Base-by-base conservation (phyloP, 2,797 vertebrate species). In the Enteromius anoplus region DNA sequence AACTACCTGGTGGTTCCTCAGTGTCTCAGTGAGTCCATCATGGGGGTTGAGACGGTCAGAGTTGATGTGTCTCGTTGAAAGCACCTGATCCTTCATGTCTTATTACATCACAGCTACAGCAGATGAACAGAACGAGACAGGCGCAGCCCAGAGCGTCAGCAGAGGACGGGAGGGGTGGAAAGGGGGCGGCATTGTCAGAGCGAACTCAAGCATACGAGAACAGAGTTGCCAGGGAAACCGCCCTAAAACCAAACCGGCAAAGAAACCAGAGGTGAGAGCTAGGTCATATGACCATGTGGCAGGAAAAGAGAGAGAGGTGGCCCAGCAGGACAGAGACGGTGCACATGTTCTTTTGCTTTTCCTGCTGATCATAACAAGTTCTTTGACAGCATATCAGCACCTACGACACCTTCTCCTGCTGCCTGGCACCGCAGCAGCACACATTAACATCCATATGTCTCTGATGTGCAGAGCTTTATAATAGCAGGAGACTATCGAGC, bases 181-280 rank as follows among this genome's bases (percentile, higher is more conserved):
- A 64, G 49, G 12, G 64, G 26, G 23, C 55, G 80, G 65, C 23
- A 45, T 60, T 62, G 49, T 75, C 49, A 47, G n/a, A 58, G 71
- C 55, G n/a, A 55, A 66, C 32, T 34, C 85, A 85, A 73, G 66
- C 85, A 73, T 81, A 79, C 82, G 77, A 75, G 76, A 83, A 71
- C 82, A 58, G 60, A 73, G 92, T 92, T 92, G 88, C 89, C 85
- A 92, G 89, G 91, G 91, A 86, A 91, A 94, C 91, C 32, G 89
- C 89, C 90, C 91, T 70, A 91, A 92, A 92, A 93, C 93, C 91
- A 92, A 91, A 82, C 83, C 86, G 0, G 4, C 73, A 92, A 90
- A 91, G 91, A 84, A 90, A 88, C 85, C 51, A 91, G 82, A 88
- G 85, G 85, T 75, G 84, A 78, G 55, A 66, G 37, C 55, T 70